phyloP scores from a whole-genome alignment of 2,113 vertebrate genomes.

The Sitta europaea region DNA sequence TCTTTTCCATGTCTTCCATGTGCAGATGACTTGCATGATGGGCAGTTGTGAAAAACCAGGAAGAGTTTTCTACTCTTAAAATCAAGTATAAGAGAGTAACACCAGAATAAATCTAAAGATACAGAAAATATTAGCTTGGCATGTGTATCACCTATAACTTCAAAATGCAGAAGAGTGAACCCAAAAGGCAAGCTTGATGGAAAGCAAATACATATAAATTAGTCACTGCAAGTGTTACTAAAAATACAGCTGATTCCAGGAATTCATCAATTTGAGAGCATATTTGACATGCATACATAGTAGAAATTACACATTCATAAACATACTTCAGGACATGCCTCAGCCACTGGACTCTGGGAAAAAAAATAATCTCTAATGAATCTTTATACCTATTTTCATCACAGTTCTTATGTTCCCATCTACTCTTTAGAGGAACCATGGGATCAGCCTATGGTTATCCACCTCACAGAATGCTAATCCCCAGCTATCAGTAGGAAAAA shows the following conservation, averaged over 20 bases:
- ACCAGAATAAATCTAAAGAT: not conserved
- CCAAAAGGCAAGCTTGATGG: not conserved
- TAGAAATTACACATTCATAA: not conserved
- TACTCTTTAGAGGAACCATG: not conserved
- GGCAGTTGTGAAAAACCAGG: not conserved
- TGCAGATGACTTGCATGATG: not conserved
- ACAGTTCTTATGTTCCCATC: not conserved
- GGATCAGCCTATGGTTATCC: not conserved
- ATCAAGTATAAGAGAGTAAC: not conserved
- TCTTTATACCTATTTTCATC: not conserved
- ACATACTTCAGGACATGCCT: not conserved
- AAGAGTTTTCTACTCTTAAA: not conserved
- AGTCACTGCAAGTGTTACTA: not conserved
- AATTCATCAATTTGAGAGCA: not conserved
- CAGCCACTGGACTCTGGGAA: not conserved
- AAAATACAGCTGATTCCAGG: not conserved
- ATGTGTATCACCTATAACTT: not conserved
- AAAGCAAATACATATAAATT: not conserved
- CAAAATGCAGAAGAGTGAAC: not conserved
- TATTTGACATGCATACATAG: not conserved
- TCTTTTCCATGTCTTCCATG: not conserved
- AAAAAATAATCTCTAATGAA: not conserved
- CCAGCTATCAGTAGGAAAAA: not conserved
- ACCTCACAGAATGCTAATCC: not conserved
- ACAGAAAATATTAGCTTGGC: not conserved